Evolutionary conservation across 1,140 invertebrate genomes (phyloP).

Genomic region (Orchesella cincta): DNA sequence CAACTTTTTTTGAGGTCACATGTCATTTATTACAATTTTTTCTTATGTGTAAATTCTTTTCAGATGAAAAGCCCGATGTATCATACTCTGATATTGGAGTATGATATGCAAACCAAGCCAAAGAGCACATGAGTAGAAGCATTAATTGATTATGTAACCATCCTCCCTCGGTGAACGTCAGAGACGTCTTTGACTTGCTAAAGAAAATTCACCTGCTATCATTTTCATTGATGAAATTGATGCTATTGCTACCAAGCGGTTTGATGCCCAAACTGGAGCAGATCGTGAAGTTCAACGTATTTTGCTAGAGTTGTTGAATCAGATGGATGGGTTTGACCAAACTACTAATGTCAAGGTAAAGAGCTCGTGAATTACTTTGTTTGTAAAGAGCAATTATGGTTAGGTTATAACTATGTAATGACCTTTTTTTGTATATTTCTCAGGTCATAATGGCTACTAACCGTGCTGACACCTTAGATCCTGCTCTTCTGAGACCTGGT

Average conservation of each 20-base stretch:
- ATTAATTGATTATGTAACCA: too few species aligned
- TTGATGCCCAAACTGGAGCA: constrained; percentile 98
- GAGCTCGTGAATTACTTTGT: background rate
- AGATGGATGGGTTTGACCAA: constrained; percentile 99
- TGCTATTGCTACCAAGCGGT: constrained; percentile 97
- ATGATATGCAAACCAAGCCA: constrained; percentile 99
- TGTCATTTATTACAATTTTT: constrained; percentile 33
- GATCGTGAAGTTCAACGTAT: constrained; percentile 99
- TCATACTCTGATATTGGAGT: constrained; percentile 95
- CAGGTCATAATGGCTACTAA: constrained; percentile 99
- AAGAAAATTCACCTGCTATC: constrained; percentile 98
- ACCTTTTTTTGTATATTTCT: constrained; percentile 47
- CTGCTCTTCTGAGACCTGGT: constrained; percentile 93
- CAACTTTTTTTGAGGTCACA: constrained; percentile 5
- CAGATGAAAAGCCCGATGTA: constrained; percentile 98
- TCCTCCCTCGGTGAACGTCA: constrained; percentile 93
- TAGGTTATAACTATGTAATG: too few species aligned
- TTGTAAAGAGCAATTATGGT: too few species aligned
- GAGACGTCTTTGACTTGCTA: constrained; percentile 98
- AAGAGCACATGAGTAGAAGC: constrained; percentile 99
- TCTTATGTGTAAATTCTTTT: constrained; percentile 44
- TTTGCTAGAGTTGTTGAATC: constrained; percentile 93
- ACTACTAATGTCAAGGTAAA: constrained; percentile 96
- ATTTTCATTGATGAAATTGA: constrained; percentile 99
- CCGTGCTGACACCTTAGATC: constrained; percentile 96